Evolutionary conservation across 2,888 invertebrate species (phyloP).

Genomic region (Acronicta alni): DNA sequence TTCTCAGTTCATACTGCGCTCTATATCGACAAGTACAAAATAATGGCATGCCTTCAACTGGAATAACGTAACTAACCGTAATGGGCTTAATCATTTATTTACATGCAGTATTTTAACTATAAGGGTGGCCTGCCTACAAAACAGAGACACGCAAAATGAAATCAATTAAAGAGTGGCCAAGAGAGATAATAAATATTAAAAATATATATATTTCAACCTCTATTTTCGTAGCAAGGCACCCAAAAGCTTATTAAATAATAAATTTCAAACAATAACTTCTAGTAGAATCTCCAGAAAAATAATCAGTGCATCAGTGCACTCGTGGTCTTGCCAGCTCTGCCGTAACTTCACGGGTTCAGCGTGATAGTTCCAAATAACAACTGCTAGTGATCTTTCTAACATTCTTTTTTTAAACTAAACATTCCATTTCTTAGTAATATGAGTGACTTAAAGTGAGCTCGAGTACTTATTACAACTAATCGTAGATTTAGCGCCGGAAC

Average conservation of each 20-base stretch:
- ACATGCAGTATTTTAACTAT: constrained; percentile 51
- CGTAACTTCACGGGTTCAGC: constrained; percentile 42
- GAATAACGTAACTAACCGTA: constrained; percentile 69
- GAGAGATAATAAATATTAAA: background rate
- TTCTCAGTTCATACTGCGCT: constrained; percentile 75
- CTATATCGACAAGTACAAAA: constrained; percentile 85
- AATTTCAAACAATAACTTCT: constrained; percentile 21
- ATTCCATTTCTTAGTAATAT: constrained; percentile 81
- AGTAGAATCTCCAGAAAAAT: constrained; percentile 39
- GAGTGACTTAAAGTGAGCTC: constrained; percentile 88
- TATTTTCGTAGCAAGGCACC: constrained; percentile 19
- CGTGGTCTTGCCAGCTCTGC: constrained; percentile 66
- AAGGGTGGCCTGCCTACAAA: constrained; percentile 23
- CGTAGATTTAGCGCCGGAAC: constrained; percentile 48
- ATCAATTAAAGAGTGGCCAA: background rate
- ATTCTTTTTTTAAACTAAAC: constrained; percentile 76
- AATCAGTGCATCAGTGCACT: constrained; percentile 43
- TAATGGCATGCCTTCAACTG: constrained; percentile 79
- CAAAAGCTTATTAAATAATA: constrained; percentile 29
- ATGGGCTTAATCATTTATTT: constrained; percentile 47
- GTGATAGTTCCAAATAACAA: constrained; percentile 42
- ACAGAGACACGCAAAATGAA: background rate
- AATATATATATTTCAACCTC: background rate
- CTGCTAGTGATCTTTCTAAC: constrained; percentile 63
- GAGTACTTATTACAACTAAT: constrained; percentile 80